Evolutionary conservation across 2,888 invertebrate genomes (phyloP), one percentile per base, ranked within the genome.

Genomic region (Ectemnius lituratus): DNA sequence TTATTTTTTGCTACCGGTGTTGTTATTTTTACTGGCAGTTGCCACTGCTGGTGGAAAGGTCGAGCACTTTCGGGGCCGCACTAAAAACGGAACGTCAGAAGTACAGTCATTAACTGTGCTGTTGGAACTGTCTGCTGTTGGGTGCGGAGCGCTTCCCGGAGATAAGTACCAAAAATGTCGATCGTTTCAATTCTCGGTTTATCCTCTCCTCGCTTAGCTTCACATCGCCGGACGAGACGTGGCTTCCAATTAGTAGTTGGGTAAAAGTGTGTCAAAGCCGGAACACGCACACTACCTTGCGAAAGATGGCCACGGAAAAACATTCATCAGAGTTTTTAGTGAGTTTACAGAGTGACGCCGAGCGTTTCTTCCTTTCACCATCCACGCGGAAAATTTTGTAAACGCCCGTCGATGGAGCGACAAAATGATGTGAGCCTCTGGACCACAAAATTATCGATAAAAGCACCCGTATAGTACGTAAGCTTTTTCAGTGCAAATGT

Each of bases 341-440:
- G 63, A n/a, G 65, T 68, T 75, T 61, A 58, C 67, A 20, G 52
- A 61, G 47, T 65, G 37, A 46, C 56, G 62, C 64, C 65, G 61
- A 45, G 23, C 68, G 70, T 70, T 75, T 78, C 78, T 82, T 80
- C 76, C 76, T 76, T 74, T 79, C 57, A 27, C 49, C 75, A 63
- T 62, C 69, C 49, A 60, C 52, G 59, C 28, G 66, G 65, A 62
- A 77, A 75, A 81, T 78, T 78, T 52, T 45, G 59, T 45, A 58
- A 46, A 62, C 60, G 70, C 61, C 52, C 59, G 70, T 13, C 78
- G 65, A 80, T 72, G 70, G 79, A 79, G 70, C 68, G 73, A 14
- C 6, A 66, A 63, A 80, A 70, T 70, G 70, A 70, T 77, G 60
- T 52, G 61, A 63, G 52, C 62, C 61, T 45, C 70, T 56, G 63